Conservation (phyloP, 2,888 invertebrate species). For the Dryomyza anilis region DNA sequence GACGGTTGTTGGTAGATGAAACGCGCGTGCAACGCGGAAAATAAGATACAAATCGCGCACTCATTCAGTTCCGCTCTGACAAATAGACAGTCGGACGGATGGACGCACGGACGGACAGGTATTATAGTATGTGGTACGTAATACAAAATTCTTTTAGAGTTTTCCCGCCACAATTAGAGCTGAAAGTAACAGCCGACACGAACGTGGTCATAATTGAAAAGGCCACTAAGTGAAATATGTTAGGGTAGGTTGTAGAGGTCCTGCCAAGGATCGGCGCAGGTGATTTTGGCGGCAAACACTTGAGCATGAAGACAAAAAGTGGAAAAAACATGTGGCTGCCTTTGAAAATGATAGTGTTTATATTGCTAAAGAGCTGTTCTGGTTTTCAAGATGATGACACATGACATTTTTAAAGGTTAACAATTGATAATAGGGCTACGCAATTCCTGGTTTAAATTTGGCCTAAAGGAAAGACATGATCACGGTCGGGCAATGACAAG, state of each 20-base stretch:
- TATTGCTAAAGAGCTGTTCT: background rate
- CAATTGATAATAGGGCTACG: too few relatives aligned
- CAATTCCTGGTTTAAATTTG: too few relatives aligned
- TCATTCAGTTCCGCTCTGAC: constrained; percentile 39
- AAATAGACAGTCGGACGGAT: too few relatives aligned
- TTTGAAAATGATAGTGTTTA: background rate
- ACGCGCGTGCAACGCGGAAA: constrained; percentile 3
- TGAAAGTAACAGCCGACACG: background rate
- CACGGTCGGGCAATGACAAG: too few relatives aligned
- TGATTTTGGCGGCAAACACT: background rate
- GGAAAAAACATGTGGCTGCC: background rate
- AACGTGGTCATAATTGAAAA: constrained; percentile 14
- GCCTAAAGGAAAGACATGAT: too few relatives aligned
- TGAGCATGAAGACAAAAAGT: background rate
- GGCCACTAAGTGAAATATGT: background rate
- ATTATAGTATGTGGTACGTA: too few relatives aligned
- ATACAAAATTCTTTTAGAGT: constrained; percentile 14
- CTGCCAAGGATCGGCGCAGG: constrained; percentile 8
- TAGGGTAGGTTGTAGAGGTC: background rate
- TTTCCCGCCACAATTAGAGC: constrained; percentile 25
- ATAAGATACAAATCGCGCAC: constrained; percentile 25
- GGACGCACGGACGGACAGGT: too few relatives aligned
- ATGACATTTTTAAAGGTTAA: background rate
- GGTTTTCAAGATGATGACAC: background rate
- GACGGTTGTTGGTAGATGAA: background rate